These are phyloP conservation scores for Chromobotia macracanthus DNA, from an alignment of 2,797 vertebrate species.

Conservation along the genomic window DNA sequence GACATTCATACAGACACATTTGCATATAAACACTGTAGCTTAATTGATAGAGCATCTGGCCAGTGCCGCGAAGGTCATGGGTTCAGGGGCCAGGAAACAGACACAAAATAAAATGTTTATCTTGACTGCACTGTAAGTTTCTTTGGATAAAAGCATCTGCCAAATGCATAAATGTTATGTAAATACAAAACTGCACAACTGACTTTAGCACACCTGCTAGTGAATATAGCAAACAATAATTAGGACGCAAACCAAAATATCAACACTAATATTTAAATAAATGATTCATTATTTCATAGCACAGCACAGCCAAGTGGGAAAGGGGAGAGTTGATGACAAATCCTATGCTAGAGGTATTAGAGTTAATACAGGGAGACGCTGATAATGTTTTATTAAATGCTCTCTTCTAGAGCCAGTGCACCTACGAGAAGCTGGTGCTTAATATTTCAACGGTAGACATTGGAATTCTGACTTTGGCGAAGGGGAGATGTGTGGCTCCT, in stretches of 20 bases:
- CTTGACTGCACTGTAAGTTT: neutral
- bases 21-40: neutral
- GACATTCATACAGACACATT: conserved; percentile 1
- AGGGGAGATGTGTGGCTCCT: conserved; percentile 37
- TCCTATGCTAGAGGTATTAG: conserved; percentile 27
- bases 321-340: conserved; percentile 34
- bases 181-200: conserved; percentile 1
- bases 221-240: conserved; percentile 23
- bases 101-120: neutral
- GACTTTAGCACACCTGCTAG: conserved; percentile 1
- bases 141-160: neutral
- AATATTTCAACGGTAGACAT: conserved; percentile 46
- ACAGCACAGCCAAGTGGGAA: neutral
- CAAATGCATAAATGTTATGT: neutral
- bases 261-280: neutral
- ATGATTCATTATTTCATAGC: conserved; percentile 43
- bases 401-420: conserved; percentile 23
- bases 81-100: neutral
- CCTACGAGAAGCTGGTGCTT: conserved; percentile 37
- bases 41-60: too few relatives aligned
- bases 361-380: conserved; percentile 33
- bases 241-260: conserved; percentile 47
- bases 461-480: conserved; percentile 37
- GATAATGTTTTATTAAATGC: conserved; percentile 54
- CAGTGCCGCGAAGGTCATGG: too few relatives aligned